phyloP scores from a whole-genome alignment of 2,797 vertebrate genomes.

The Denticeps clupeoides region DNA sequence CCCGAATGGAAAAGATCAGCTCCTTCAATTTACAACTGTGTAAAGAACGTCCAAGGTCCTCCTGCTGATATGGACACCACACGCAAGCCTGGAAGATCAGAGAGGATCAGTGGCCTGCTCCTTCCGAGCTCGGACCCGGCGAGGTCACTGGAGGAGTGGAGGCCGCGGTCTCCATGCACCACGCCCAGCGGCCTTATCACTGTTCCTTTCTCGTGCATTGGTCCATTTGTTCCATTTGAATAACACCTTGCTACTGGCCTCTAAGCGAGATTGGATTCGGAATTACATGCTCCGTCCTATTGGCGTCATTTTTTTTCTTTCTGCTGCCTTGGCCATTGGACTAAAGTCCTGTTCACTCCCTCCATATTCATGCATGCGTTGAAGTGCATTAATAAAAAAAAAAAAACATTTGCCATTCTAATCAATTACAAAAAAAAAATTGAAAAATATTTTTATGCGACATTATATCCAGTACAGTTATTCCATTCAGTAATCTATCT shows the following conservation, averaged over 20 bases:
- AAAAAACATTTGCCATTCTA: too few relatives aligned
- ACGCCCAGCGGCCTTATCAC: constrained; percentile 20
- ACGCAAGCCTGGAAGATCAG: too few relatives aligned
- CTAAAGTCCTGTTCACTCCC: constrained; percentile 6
- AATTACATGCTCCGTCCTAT: constrained; percentile 25
- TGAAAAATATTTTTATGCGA: constrained; percentile 5
- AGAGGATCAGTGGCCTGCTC: too few relatives aligned
- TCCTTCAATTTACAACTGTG: too few relatives aligned
- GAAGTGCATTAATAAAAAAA: constrained; percentile 25
- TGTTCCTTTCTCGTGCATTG: constrained; percentile 18
- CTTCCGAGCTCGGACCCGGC: too few relatives aligned
- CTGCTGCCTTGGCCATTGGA: background rate
- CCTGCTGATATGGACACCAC: too few relatives aligned
- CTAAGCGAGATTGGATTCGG: constrained; percentile 26
- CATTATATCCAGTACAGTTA: constrained; percentile 22
- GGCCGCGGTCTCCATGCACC: background rate
- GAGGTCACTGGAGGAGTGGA: too few relatives aligned
- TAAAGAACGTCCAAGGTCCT: too few relatives aligned
- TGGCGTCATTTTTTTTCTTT: constrained; percentile 6
- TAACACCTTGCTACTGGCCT: constrained; percentile 16
- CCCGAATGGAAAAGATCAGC: too few relatives aligned
- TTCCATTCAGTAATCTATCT: constrained; percentile 23
- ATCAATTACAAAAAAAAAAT: constrained; percentile 22
- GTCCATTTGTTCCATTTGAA: constrained; percentile 30
- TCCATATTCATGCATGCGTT: constrained; percentile 2